Evolutionary conservation across 2,113 vertebrate species (phyloP).

Genomic region (Oostethus manadensis): DNA sequence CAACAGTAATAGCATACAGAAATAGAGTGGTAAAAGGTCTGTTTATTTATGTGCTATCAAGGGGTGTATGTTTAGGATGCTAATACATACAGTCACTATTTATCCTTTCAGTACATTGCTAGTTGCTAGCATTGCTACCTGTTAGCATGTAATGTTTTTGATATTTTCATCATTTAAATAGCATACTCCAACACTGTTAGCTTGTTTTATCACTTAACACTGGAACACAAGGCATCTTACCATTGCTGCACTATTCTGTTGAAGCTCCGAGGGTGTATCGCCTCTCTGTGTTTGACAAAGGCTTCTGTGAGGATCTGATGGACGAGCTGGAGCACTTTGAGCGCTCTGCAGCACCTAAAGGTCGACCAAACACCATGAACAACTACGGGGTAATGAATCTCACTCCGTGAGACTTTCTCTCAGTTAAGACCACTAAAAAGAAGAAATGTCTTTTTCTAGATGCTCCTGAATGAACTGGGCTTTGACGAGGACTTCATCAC

Average conservation of each 20-base stretch:
- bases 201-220: neutral
- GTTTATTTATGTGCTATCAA: too few relatives aligned
- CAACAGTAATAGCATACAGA: too few relatives aligned
- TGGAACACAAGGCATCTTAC: neutral
- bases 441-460: conserved; percentile 35
- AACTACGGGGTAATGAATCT: conserved; percentile 82
- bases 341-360: conserved; percentile 83
- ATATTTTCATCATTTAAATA: too few relatives aligned
- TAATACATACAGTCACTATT: too few relatives aligned
- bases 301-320: conserved; percentile 82
- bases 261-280: conserved; percentile 83
- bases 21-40: too few relatives aligned
- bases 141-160: too few relatives aligned
- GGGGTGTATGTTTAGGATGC: too few relatives aligned
- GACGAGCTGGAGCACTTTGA: conserved; percentile 93
- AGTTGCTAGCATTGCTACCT: too few relatives aligned
- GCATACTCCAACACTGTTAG: too few relatives aligned
- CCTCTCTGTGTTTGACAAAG: conserved; percentile 79
- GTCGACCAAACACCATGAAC: conserved; percentile 97
- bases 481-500: conserved; percentile 83
- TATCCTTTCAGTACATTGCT: too few relatives aligned
- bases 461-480: conserved; percentile 84
- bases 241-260: conserved; percentile 2
- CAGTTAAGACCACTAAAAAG: neutral
- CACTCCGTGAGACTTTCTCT: too few relatives aligned